phyloP scores from a whole-genome alignment of 2,797 vertebrate species.

The Pseudochirops corinnae region DNA sequence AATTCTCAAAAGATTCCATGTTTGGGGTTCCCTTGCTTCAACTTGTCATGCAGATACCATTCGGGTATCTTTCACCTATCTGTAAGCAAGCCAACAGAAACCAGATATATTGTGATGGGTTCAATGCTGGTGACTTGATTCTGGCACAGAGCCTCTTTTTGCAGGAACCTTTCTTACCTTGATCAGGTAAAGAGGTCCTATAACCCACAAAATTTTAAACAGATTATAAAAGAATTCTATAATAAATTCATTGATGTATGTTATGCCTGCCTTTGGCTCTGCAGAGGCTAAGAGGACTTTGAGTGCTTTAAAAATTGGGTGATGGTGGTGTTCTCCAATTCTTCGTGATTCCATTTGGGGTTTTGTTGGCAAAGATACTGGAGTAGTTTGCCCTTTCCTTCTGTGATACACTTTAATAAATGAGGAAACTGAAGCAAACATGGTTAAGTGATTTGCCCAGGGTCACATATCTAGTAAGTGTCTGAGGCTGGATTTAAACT shows the following conservation, averaged over 20 bases:
- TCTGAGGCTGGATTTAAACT: neutral
- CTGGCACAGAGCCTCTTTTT: neutral
- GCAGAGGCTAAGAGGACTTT: neutral
- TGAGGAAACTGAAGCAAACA: neutral
- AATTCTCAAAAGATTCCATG: neutral
- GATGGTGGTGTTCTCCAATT: neutral
- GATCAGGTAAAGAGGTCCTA: neutral
- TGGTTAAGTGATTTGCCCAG: neutral
- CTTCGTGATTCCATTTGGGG: neutral
- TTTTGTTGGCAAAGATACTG: neutral
- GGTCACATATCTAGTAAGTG: neutral
- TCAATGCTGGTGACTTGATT: neutral
- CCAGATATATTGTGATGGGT: neutral
- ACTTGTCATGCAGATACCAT: neutral
- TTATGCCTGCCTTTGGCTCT: neutral
- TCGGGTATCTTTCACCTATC: neutral
- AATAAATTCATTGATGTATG: neutral
- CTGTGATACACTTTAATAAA: neutral
- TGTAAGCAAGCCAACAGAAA: neutral
- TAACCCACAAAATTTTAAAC: neutral
- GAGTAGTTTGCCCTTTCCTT: neutral
- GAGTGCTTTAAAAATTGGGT: neutral
- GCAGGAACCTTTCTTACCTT: neutral
- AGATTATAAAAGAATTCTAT: neutral
- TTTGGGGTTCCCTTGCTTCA: neutral